phyloP scores from a whole-genome alignment of 2,113 vertebrate species.

The Burhinus oedicnemus region DNA sequence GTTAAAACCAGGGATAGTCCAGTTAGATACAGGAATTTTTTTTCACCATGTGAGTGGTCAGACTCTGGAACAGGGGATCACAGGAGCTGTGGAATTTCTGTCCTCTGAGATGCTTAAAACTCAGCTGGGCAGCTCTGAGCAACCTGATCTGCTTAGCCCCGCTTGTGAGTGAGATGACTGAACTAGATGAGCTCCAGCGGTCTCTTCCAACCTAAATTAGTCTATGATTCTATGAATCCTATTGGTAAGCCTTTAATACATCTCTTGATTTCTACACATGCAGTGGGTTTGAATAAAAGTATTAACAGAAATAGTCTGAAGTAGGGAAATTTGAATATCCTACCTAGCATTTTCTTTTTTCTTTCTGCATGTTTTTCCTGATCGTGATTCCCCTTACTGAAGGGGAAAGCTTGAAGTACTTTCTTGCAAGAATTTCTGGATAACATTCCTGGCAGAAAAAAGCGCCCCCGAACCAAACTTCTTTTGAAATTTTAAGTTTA shows the following conservation, averaged over 20 bases:
- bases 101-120: not conserved
- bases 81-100: not conserved
- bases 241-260: not conserved
- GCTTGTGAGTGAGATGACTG: not conserved
- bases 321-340: not conserved
- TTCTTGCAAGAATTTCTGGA: not conserved
- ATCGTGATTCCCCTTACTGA: not conserved
- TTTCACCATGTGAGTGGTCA: not conserved
- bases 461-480: fast-evolving
- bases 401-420: not conserved
- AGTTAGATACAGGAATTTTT: fast-evolving
- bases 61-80: not conserved
- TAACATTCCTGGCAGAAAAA: not conserved
- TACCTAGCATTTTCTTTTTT: not conserved
- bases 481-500: not conserved
- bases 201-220: not conserved
- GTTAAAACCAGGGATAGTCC: not conserved
- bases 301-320: not conserved
- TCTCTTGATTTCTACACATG: not conserved
- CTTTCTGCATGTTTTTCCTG: not conserved
- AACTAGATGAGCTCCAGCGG: not conserved
- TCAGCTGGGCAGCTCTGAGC: not conserved
- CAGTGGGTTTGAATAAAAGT: not conserved
- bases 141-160: not conserved
- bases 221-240: not conserved